These are phyloP conservation scores for Scaptomyza tumidula DNA, from an alignment of 2,888 invertebrate genomes.

Conservation along the genomic window DNA sequence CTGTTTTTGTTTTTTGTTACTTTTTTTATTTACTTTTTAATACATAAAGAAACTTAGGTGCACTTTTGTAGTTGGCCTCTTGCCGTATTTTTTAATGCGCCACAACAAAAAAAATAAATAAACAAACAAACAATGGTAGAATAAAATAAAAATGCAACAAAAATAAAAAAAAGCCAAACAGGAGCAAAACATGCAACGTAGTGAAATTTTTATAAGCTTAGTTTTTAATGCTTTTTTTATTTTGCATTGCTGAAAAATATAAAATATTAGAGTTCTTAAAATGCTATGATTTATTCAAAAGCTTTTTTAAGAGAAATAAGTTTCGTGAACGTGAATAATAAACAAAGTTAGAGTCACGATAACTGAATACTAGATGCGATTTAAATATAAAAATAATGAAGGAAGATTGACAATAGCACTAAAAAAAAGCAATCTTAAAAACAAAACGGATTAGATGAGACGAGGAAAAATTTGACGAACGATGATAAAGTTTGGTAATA, in stretches of 20 bases:
- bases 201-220: slow-evolving; percentile 67
- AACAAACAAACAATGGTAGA: slow-evolving; percentile 14
- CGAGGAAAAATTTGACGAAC: neutral
- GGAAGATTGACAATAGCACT: neutral
- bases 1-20: slow-evolving; percentile 7
- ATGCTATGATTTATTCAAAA: slow-evolving; percentile 8
- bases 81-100: slow-evolving; percentile 57
- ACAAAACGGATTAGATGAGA: neutral
- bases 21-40: slow-evolving; percentile 28
- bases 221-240: slow-evolving; percentile 52
- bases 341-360: slow-evolving; percentile 1
- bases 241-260: slow-evolving; percentile 40
- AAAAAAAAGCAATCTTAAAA: neutral
- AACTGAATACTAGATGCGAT: neutral
- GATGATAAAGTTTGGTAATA: neutral
- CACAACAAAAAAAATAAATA: slow-evolving; percentile 26
- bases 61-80: slow-evolving; percentile 71
- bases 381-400: neutral
- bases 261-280: slow-evolving; percentile 48
- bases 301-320: neutral
- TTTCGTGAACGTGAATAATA: slow-evolving; percentile 14
- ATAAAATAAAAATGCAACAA: slow-evolving; percentile 20
- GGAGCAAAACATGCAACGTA: slow-evolving; percentile 40
- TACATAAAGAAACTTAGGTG: slow-evolving; percentile 70
- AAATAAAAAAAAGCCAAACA: neutral